These are phyloP conservation scores for Sinopyrophorus schimmeli DNA, from an alignment of 2,888 invertebrate genomes.

Conservation along the genomic window DNA sequence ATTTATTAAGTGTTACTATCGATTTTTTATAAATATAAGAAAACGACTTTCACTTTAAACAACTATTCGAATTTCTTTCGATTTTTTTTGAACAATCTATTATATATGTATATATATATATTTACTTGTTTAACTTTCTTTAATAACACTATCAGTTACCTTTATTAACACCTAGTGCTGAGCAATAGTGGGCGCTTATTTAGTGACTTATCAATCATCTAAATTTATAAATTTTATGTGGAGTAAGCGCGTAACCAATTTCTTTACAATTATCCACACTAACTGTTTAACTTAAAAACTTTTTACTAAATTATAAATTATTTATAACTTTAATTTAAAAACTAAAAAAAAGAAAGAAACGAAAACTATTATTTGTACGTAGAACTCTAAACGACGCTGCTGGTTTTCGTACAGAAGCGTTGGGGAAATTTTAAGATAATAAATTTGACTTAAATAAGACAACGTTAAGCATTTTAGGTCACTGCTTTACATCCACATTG, in stretches of 20 bases:
- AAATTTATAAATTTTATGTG: constrained; percentile 10
- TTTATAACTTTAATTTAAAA: not conserved
- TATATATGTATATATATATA: not conserved
- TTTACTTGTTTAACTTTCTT: constrained; percentile 9
- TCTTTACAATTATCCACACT: no score
- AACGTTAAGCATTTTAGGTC: not conserved
- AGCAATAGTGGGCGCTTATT: constrained; percentile 20
- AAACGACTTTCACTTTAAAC: not conserved
- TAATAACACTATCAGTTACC: constrained; percentile 10
- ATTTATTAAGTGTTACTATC: not conserved
- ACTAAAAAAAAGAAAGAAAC: not conserved
- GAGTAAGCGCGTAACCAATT: no score
- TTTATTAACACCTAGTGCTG: constrained; percentile 21
- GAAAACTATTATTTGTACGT: not conserved
- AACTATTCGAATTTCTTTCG: not conserved
- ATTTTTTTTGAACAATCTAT: constrained; percentile 9
- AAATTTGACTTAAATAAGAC: no score
- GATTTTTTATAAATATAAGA: not conserved
- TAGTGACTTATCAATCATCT: constrained; percentile 16
- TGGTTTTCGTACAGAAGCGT: no score
- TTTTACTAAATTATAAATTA: no score
- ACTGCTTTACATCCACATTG: constrained; percentile 7
- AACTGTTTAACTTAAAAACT: no score
- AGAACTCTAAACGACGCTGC: no score
- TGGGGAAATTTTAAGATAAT: no score